A percentile compares a stretch with the other conserved stretches of the same genome.
Evolutionary conservation across 2,888 invertebrate genomes (phyloP).

Genomic region (Toxonevra muliebris): DNA sequence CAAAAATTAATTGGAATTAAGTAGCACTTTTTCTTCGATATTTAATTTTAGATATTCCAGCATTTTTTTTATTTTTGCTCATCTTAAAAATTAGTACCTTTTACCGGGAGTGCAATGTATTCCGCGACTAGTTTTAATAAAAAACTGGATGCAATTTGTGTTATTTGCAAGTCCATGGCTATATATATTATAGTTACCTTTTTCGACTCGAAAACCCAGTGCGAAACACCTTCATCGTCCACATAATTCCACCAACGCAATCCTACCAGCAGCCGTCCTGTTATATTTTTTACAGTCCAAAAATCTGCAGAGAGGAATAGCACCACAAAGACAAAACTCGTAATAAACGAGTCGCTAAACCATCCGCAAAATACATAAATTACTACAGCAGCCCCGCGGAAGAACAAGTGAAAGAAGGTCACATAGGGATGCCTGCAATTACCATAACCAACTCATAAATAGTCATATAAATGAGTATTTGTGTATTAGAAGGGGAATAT

Average conservation of each 20-base stretch:
- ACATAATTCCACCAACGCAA: constrained; percentile 99
- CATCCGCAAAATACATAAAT: constrained; percentile 90
- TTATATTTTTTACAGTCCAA: constrained; percentile 93
- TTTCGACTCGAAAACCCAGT: constrained; percentile 95
- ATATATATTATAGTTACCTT: constrained; percentile 48
- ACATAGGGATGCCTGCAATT: constrained; percentile 85
- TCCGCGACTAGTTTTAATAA: too few species aligned
- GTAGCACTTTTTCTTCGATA: too few species aligned
- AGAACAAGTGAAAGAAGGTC: constrained; percentile 89
- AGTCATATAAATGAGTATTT: neutral
- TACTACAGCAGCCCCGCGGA: constrained; percentile 83
- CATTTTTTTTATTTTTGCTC: too few species aligned
- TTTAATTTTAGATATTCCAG: too few species aligned
- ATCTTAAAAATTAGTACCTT: too few species aligned
- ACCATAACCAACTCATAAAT: neutral
- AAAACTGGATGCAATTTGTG: too few species aligned
- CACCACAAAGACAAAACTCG: constrained; percentile 92
- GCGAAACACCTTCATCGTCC: constrained; percentile 95
- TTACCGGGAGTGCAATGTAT: too few species aligned
- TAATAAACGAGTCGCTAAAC: constrained; percentile 92
- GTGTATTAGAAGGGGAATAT: neutral
- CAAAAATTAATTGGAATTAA: constrained; percentile 2
- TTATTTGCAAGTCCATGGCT: neutral
- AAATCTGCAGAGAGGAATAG: constrained; percentile 96
- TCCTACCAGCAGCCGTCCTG: constrained; percentile 93